Evolutionary conservation across 2,888 invertebrate genomes (phyloP).

Genomic region (Hypomecis atomaria): DNA sequence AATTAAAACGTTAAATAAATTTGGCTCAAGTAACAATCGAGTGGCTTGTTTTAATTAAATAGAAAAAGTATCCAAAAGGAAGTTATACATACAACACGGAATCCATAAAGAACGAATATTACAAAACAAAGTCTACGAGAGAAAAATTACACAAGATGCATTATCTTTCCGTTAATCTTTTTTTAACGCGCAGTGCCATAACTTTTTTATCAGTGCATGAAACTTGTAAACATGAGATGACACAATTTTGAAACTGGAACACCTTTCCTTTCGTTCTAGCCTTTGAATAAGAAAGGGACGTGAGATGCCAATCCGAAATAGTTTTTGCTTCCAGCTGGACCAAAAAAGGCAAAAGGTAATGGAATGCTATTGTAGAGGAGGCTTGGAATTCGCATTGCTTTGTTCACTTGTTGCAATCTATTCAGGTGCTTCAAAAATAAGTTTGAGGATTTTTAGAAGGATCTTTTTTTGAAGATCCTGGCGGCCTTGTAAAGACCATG

Average conservation of each 20-base stretch:
- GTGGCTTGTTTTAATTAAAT: background rate
- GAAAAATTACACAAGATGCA: slow-evolving; percentile 20
- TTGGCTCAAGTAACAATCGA: background rate
- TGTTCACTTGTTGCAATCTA: slow-evolving; percentile 16
- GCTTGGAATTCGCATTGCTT: slow-evolving; percentile 34
- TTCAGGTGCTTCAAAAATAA: background rate
- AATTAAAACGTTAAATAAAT: background rate
- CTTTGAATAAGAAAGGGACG: slow-evolving; percentile 31
- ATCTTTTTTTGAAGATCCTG: too few relatives aligned
- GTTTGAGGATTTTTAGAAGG: background rate
- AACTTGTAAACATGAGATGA: slow-evolving; percentile 31
- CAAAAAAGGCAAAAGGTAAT: slow-evolving; percentile 36
- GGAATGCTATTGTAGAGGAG: slow-evolving; percentile 44
- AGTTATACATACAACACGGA: slow-evolving; percentile 32
- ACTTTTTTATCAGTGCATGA: slow-evolving; percentile 27
- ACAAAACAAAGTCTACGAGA: slow-evolving; percentile 25
- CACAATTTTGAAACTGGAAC: slow-evolving; percentile 29
- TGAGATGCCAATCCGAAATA: slow-evolving; percentile 30
- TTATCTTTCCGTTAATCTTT: slow-evolving; percentile 19
- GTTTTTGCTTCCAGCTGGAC: slow-evolving; percentile 33
- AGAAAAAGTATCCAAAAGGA: slow-evolving; percentile 39
- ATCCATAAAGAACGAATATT: slow-evolving; percentile 32
- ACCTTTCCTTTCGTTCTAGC: slow-evolving; percentile 25
- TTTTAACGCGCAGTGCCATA: slow-evolving; percentile 14
- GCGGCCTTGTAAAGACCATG: too few relatives aligned